Base-by-base conservation (phyloP, 2,797 vertebrate genomes). In the Amniataba percoides region DNA sequence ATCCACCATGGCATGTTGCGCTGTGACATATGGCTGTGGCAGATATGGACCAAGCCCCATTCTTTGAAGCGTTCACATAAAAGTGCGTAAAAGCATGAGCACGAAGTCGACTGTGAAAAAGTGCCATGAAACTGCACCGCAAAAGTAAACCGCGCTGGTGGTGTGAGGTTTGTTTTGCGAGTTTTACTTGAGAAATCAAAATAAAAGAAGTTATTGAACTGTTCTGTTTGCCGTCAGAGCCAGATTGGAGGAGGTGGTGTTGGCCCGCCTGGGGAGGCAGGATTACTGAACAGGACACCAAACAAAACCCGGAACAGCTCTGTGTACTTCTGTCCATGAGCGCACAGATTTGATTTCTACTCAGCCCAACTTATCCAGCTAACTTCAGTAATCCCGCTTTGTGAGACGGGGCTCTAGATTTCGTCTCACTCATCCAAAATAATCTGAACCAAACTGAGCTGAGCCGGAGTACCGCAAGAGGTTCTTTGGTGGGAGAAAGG, bases 1-100 rank as follows among this genome's bases (percentile, higher is more conserved):
- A 45, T 65, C 66, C 51, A 65, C 71, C 11, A 46, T 73, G 70
- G 81, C 66, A 78, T 40, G 42, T 63, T 77, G 64, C 72, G 82
- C 61, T 53, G 51, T 59, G 71, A 73, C 82, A 86, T 78, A 80
- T 80, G 83, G 79, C 52, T 74, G 25, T 2, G 71, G 77, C 49
- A 77, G 77, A 82, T 81, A 78, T 60, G 60, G 59, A 66, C 57
- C 46, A 23, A 78, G 53, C 57, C 51, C 42, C 23, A 52, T 25
- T 74, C n/a, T 69, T 3, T 27, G 49, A 58, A 40, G 27, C 45
- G 23, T 23, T 48, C 0, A 43, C 56, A 34, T 40, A 36, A 40
- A 74, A 52, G 59, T 63, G 36, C 52, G 1, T 57, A 40, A 60
- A 43, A 19, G 40, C 27, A 25, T 21, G 36, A 19, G 42, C 43